phyloP scores from a whole-genome alignment of 1,140 invertebrate genomes.

The Drosophila fuyamai region DNA sequence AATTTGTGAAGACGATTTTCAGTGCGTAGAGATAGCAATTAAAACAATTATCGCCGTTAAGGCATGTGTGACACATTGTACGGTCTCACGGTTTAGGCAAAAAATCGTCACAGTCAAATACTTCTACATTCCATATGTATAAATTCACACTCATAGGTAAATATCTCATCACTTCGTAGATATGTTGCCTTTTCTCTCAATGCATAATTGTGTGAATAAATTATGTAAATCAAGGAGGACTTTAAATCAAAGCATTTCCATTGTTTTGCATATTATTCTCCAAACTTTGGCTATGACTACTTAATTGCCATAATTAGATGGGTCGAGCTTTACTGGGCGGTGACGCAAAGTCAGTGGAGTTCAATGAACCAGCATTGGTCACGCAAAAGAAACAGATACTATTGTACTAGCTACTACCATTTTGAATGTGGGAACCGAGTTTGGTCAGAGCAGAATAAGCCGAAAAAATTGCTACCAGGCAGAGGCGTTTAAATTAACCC shows the following conservation, averaged over 20 bases:
- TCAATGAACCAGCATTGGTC: slow-evolving; percentile 72
- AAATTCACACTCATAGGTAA: background rate
- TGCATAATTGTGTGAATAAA: slow-evolving; percentile 26
- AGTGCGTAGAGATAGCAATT: background rate
- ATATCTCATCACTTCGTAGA: background rate
- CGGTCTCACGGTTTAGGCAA: slow-evolving; percentile 13
- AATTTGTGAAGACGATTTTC: background rate
- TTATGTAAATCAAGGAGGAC: slow-evolving; percentile 28
- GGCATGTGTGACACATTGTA: slow-evolving; percentile 28
- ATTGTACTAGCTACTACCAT: slow-evolving; percentile 18
- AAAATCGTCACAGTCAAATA: slow-evolving; percentile 5
- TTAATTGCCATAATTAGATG: slow-evolving; percentile 75
- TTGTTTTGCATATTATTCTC: slow-evolving; percentile 60
- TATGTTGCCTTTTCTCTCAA: slow-evolving; percentile 2
- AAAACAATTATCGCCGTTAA: background rate
- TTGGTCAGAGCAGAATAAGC: background rate
- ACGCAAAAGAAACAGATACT: slow-evolving; percentile 22
- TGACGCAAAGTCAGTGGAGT: slow-evolving; percentile 31
- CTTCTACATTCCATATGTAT: background rate
- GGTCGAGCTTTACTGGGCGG: slow-evolving; percentile 16
- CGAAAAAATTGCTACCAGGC: slow-evolving; percentile 4
- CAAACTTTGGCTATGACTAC: slow-evolving; percentile 31
- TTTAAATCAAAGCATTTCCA: slow-evolving; percentile 61
- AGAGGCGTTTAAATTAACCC: slow-evolving; percentile 9
- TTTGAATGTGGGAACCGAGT: slow-evolving; percentile 7